Conservation (phyloP, 2,113 vertebrate species). For the Proterorhinus semilunaris region DNA sequence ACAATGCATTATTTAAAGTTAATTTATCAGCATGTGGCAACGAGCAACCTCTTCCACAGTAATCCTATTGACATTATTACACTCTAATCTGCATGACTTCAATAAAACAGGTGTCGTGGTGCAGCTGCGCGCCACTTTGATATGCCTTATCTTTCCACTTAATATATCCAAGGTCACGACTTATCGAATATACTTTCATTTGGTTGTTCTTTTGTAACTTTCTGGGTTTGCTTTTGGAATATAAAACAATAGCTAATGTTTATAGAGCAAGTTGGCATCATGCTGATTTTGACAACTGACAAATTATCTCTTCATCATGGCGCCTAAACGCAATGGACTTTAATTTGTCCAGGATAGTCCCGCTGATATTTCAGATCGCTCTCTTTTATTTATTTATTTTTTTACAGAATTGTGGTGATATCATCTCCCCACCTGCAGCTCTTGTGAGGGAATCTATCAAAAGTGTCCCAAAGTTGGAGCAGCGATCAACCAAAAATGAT, state of each 20-base stretch:
- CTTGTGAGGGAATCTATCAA: too few species aligned
- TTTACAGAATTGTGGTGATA: too few species aligned
- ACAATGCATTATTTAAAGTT: conserved; percentile 10
- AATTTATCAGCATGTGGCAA: neutral
- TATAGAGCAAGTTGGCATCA: neutral
- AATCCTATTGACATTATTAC: neutral
- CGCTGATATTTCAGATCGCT: too few species aligned
- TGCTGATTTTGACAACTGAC: neutral
- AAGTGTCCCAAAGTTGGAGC: too few species aligned
- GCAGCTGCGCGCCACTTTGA: neutral
- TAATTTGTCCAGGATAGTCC: too few species aligned
- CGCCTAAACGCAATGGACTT: too few species aligned
- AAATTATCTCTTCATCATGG: neutral
- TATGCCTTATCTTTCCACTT: neutral
- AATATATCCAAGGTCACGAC: neutral
- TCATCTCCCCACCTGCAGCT: too few species aligned
- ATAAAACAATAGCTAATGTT: conserved; percentile 1
- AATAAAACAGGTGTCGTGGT: neutral
- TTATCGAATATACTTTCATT: neutral
- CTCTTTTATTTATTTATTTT: too few species aligned
- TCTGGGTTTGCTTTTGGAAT: neutral
- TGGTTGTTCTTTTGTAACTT: neutral
- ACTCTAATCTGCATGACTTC: neutral
- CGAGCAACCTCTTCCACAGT: conserved; percentile 5
- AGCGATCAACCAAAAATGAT: too few species aligned